These are phyloP conservation scores for Gavialis gangeticus DNA, from an alignment of 2,113 vertebrate species.

Conservation along the genomic window DNA sequence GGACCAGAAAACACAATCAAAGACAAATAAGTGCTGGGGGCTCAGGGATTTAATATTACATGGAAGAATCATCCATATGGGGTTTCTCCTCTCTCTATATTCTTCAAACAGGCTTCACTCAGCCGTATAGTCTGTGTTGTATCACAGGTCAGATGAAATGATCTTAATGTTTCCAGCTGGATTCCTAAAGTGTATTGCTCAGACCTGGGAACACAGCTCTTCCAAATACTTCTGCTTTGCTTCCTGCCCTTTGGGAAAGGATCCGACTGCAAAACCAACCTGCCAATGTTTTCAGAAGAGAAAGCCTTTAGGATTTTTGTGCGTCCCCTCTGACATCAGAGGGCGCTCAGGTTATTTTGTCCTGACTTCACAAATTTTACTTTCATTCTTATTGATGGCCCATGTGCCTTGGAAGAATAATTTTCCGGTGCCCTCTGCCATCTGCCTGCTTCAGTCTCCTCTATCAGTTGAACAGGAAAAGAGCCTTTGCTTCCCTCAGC, in stretches of 20 bases:
- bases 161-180: not conserved
- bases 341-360: not conserved
- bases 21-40: not conserved
- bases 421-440: not conserved
- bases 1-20: conserved; percentile 9
- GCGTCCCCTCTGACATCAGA: not conserved
- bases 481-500: not conserved
- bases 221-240: conserved; percentile 43
- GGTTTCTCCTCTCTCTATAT: too few species aligned
- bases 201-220: conserved; percentile 52
- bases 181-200: not conserved
- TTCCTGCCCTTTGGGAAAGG: conserved; percentile 52
- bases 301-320: not conserved
- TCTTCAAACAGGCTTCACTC: not conserved
- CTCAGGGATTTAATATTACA: not conserved
- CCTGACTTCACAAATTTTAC: not conserved
- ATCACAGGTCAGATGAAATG: conserved; percentile 39
- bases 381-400: not conserved
- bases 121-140: not conserved
- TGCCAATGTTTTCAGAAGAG: not conserved
- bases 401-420: not conserved
- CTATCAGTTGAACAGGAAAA: not conserved
- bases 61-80: too few species aligned
- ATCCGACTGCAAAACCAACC: conserved; percentile 12
- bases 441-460: not conserved